phyloP scores from a whole-genome alignment of 2,113 vertebrate genomes.

The Pterocles gutturalis region DNA sequence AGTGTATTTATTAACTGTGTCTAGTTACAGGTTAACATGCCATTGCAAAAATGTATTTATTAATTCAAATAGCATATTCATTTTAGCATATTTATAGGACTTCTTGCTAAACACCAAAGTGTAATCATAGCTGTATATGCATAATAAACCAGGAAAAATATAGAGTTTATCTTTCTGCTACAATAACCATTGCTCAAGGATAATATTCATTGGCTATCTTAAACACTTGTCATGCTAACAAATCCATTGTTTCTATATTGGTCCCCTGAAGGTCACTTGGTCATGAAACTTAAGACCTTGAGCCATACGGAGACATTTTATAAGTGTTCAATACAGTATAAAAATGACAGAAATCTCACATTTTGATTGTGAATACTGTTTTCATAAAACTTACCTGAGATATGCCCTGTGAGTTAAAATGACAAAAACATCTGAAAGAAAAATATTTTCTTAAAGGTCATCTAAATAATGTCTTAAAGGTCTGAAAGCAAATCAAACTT shows the following conservation, averaged over 20 bases:
- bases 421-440: neutral
- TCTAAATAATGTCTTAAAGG: neutral
- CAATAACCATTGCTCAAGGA: conserved; percentile 14
- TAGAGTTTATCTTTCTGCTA: neutral
- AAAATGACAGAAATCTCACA: neutral
- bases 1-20: neutral
- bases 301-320: neutral
- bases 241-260: neutral
- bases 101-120: neutral
- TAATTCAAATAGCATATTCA: conserved; percentile 41
- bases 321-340: neutral
- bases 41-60: neutral
- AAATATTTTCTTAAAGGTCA: neutral
- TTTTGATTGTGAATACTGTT: neutral
- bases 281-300: neutral
- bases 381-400: neutral
- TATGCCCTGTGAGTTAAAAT: neutral
- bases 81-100: conserved; percentile 20
- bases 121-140: conserved; percentile 18
- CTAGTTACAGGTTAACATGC: neutral
- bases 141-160: conserved; percentile 49
- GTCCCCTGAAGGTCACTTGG: conserved; percentile 18
- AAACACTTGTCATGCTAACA: neutral
- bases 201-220: conserved; percentile 20
- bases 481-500: neutral